Percentiles rank a stretch among this genome's conserved stretches.
Conservation (phyloP, 2,888 invertebrate species). For the Orchestes rusci region DNA sequence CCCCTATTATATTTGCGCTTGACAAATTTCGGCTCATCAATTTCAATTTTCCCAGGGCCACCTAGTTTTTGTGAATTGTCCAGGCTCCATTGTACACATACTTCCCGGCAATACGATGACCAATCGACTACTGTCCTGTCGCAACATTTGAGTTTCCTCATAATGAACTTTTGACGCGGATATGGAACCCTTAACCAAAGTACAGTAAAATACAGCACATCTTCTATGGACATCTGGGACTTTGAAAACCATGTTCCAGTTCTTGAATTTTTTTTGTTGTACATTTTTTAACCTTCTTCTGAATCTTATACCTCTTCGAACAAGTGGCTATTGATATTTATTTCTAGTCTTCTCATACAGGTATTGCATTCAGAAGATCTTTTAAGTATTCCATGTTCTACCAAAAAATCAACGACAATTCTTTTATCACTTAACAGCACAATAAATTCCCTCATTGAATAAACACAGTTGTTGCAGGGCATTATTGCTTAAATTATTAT, state of each 20-base stretch:
- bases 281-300: slow-evolving; percentile 1
- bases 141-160: background rate
- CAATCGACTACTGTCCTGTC: background rate
- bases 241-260: background rate
- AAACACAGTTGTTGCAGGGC: background rate
- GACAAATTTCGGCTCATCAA: slow-evolving; percentile 4
- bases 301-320: background rate
- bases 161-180: slow-evolving; percentile 1
- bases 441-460: background rate
- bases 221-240: background rate
- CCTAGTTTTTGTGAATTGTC: background rate
- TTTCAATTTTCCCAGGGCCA: slow-evolving; percentile 2
- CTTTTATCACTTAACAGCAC: background rate
- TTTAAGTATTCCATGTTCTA: background rate
- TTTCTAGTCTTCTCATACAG: background rate
- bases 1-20: slow-evolving; percentile 7
- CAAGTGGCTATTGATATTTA: background rate
- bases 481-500: no score
- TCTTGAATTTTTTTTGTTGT: background rate
- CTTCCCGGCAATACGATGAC: slow-evolving; percentile 1
- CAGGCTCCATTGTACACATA: slow-evolving; percentile 1
- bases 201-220: background rate
- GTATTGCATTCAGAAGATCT: background rate
- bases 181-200: background rate
- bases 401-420: background rate